These are phyloP conservation scores for Vireo griseus DNA, from an alignment of 2,797 vertebrate species.

Conservation along the genomic window DNA sequence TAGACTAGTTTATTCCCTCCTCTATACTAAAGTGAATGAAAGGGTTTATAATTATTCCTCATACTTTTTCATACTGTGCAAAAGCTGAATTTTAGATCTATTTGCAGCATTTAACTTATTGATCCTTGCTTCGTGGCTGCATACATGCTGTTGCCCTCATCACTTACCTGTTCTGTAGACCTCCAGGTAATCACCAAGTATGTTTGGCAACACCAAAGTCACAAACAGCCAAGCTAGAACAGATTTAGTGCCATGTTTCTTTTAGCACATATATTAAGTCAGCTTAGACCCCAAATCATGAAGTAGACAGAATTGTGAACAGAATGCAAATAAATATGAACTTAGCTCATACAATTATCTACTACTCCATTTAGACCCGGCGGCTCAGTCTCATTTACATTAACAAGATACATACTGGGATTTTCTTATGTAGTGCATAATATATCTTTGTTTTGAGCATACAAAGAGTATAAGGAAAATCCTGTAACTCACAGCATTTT, in stretches of 20 bases:
- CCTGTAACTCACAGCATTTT: not conserved
- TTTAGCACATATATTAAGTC: not conserved
- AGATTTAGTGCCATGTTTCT: not conserved
- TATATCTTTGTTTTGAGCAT: not conserved
- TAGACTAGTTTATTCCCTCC: not conserved
- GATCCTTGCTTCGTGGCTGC: not conserved
- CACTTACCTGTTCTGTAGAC: not conserved
- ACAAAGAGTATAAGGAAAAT: not conserved
- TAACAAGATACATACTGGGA: not conserved
- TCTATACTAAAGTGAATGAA: not conserved
- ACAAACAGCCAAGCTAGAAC: not conserved
- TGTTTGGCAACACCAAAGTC: not conserved
- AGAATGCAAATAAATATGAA: not conserved
- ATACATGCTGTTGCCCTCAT: not conserved
- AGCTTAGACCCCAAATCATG: not conserved
- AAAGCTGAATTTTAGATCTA: not conserved
- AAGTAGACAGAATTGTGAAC: not conserved
- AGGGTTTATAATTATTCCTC: not conserved
- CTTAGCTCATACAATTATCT: not conserved
- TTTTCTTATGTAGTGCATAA: not conserved
- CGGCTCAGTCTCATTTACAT: not conserved
- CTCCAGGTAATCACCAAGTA: not conserved
- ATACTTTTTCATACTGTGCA: not conserved
- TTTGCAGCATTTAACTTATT: not conserved
- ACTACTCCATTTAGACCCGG: not conserved